Evolutionary conservation across 1,140 invertebrate genomes (phyloP).

Genomic region (Probaryconus sp.): DNA sequence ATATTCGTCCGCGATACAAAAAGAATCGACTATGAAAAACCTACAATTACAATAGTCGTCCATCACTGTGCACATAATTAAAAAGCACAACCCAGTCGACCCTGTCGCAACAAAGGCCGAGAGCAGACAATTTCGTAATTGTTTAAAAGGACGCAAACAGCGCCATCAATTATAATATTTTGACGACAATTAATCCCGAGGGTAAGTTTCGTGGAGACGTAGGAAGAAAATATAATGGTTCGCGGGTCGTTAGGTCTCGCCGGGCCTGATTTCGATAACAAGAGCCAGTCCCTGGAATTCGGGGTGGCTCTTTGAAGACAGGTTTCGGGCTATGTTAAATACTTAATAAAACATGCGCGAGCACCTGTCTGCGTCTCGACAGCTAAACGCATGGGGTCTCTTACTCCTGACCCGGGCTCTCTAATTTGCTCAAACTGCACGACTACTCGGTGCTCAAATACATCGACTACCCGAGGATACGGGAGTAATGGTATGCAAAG

Average conservation of each 20-base stretch:
- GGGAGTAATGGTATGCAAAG: conserved; percentile 68
- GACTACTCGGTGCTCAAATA: conserved; percentile 51
- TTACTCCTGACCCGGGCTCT: conserved; percentile 44
- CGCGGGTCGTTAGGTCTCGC: conserved; percentile 37
- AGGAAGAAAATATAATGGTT: conserved; percentile 60
- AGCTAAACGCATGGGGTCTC: conserved; percentile 37
- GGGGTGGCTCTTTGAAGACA: conserved; percentile 61
- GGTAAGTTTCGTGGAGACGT: conserved; percentile 54
- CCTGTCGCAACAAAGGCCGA: too few relatives aligned
- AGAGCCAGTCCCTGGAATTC: conserved; percentile 38
- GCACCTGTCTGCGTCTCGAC: conserved; percentile 49
- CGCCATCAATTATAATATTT: conserved; percentile 36
- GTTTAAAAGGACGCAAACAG: conserved; percentile 30
- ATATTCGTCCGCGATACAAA: conserved; percentile 50
- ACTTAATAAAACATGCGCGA: conserved; percentile 60
- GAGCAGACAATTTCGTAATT: too few relatives aligned
- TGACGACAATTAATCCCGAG: conserved; percentile 38
- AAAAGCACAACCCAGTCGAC: conserved; percentile 1
- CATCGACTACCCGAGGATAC: conserved; percentile 44
- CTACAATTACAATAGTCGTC: conserved; percentile 47
- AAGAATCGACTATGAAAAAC: conserved; percentile 40
- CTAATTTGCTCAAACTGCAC: conserved; percentile 58
- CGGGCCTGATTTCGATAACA: conserved; percentile 59
- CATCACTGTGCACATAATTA: conserved; percentile 35
- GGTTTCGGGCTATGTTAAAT: conserved; percentile 64